These are phyloP conservation scores for Grapholita molesta DNA, from an alignment of 1,140 invertebrate species.

Conservation along the genomic window DNA sequence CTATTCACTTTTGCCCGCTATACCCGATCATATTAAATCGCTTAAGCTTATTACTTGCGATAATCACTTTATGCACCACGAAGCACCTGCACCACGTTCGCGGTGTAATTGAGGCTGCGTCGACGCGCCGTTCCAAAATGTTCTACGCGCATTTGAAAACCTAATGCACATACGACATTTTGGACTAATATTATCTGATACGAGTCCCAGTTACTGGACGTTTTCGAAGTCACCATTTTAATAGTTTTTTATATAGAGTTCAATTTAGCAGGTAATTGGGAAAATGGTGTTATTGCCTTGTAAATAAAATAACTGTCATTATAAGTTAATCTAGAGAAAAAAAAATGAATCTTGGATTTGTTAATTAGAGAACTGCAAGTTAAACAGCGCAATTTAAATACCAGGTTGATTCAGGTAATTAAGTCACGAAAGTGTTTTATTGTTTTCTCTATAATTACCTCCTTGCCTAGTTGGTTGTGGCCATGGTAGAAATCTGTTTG, in stretches of 20 bases:
- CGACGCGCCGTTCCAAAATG: neutral
- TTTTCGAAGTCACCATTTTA: neutral
- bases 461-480: too few relatives aligned
- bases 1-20: too few relatives aligned
- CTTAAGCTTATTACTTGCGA: neutral
- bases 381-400: too few relatives aligned
- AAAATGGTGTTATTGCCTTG: neutral
- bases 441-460: too few relatives aligned
- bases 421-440: too few relatives aligned
- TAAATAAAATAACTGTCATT: too few relatives aligned
- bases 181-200: neutral
- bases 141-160: neutral
- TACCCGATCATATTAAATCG: too few relatives aligned
- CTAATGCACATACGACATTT: neutral
- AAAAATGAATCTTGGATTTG: too few relatives aligned
- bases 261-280: neutral
- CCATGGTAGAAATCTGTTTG: too few relatives aligned
- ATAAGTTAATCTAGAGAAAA: too few relatives aligned
- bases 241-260: neutral
- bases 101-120: constrained; percentile 3
- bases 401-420: too few relatives aligned
- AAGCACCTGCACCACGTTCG: neutral
- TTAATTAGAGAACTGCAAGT: too few relatives aligned
- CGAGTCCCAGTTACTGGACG: neutral
- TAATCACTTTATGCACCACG: constrained; percentile 14